Conservation (phyloP, 2,797 vertebrate species). For the Cossypha polioptera region DNA sequence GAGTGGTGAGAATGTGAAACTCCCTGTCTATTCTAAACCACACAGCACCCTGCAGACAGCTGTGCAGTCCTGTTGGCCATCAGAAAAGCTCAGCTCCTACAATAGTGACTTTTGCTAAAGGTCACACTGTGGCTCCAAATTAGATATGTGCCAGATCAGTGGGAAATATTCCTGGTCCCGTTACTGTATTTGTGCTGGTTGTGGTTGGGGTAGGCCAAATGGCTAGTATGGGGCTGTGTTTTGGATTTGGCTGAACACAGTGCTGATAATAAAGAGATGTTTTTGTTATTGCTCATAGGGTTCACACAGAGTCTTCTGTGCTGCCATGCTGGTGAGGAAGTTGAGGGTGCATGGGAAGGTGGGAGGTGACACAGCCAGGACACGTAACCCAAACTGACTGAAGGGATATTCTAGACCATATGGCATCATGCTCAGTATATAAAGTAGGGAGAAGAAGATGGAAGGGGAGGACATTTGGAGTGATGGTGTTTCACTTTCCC, state of each 20-base stretch:
- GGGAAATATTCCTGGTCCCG: background rate
- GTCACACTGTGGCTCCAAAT: background rate
- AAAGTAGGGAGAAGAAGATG: background rate
- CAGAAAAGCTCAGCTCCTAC: background rate
- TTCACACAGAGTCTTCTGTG: background rate
- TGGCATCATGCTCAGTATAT: too few species aligned
- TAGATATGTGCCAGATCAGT: fast-evolving
- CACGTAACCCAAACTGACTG: background rate
- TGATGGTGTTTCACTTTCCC: background rate
- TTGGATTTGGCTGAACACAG: background rate
- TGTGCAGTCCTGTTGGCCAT: background rate
- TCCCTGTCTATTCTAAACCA: background rate
- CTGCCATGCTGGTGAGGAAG: fast-evolving
- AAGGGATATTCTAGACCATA: background rate
- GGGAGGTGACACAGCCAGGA: background rate
- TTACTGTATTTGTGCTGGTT: background rate
- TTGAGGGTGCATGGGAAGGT: fast-evolving
- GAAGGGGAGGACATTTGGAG: background rate
- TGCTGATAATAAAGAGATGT: background rate
- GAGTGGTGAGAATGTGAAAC: background rate
- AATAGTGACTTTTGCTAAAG: background rate
- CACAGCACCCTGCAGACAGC: background rate
- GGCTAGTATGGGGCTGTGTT: background rate
- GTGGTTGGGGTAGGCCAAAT: background rate
- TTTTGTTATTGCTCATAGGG: background rate